Evolutionary conservation across 1,140 invertebrate genomes (phyloP).

Genomic region (Metaphire vulgaris): DNA sequence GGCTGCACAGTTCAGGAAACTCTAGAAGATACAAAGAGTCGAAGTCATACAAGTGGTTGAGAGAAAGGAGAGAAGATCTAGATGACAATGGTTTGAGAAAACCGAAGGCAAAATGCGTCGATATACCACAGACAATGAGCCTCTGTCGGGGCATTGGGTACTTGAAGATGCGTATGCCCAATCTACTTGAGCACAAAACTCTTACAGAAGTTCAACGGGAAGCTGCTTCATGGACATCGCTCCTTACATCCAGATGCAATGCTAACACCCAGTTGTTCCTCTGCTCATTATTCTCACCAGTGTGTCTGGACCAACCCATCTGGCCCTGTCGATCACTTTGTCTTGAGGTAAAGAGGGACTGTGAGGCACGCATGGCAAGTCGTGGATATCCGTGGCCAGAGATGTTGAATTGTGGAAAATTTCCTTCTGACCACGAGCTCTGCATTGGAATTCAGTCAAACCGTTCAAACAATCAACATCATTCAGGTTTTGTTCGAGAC

Average conservation of each 20-base stretch:
- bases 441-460: neutral
- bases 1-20: too few species aligned
- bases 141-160: slow-evolving; percentile 65
- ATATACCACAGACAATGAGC: slow-evolving; percentile 62
- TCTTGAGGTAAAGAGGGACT: slow-evolving; percentile 59
- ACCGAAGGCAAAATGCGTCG: slow-evolving; percentile 55
- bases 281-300: slow-evolving; percentile 66
- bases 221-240: slow-evolving; percentile 61
- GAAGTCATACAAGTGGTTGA: neutral
- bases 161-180: slow-evolving; percentile 63
- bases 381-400: slow-evolving; percentile 67
- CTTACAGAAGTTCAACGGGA: slow-evolving; percentile 60
- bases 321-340: slow-evolving; percentile 58
- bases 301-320: slow-evolving; percentile 56
- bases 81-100: neutral
- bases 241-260: slow-evolving; percentile 62
- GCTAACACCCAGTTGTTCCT: slow-evolving; percentile 64
- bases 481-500: too few species aligned
- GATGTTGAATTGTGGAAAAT: slow-evolving; percentile 63
- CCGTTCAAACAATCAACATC: too few species aligned
- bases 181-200: slow-evolving; percentile 65
- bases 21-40: too few species aligned
- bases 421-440: slow-evolving; percentile 59
- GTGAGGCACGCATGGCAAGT: slow-evolving; percentile 60
- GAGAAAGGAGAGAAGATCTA: neutral